These are phyloP conservation scores for Apocrypta bakeri DNA, from an alignment of 1,140 invertebrate genomes.

Conservation along the genomic window DNA sequence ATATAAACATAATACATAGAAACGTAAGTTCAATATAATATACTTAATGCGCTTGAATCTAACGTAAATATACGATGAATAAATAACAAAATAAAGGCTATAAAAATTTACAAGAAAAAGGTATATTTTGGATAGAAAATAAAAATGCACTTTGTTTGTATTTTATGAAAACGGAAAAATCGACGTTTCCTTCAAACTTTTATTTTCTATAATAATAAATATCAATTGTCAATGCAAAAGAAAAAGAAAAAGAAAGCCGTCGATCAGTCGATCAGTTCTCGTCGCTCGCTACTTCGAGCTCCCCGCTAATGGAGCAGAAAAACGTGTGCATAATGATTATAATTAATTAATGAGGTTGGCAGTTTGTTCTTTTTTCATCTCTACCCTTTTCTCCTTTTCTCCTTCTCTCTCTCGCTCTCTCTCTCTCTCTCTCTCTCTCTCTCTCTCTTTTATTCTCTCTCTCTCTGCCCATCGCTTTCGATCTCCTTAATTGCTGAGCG, in stretches of 20 bases:
- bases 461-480: neutral
- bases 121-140: conserved; percentile 41
- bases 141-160: conserved; percentile 41
- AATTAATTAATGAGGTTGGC: conserved; percentile 48
- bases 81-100: neutral
- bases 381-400: neutral
- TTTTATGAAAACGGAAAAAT: conserved; percentile 51
- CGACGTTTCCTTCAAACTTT: conserved; percentile 48
- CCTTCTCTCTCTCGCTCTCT: too few species aligned
- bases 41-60: neutral
- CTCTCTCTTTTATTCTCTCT: neutral
- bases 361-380: conserved; percentile 46
- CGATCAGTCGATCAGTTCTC: conserved; percentile 48
- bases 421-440: neutral
- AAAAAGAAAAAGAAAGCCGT: conserved; percentile 47
- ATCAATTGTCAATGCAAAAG: conserved; percentile 49
- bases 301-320: conserved; percentile 44
- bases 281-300: conserved; percentile 44
- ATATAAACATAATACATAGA: too few species aligned
- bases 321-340: conserved; percentile 49
- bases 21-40: too few species aligned
- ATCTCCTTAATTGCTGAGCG: neutral
- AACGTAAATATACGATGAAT: neutral
- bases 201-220: conserved; percentile 52
- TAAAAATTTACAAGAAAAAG: conserved; percentile 24